These are phyloP conservation scores for Trinectes maculatus DNA, from an alignment of 2,113 vertebrate species.

Conservation along the genomic window DNA sequence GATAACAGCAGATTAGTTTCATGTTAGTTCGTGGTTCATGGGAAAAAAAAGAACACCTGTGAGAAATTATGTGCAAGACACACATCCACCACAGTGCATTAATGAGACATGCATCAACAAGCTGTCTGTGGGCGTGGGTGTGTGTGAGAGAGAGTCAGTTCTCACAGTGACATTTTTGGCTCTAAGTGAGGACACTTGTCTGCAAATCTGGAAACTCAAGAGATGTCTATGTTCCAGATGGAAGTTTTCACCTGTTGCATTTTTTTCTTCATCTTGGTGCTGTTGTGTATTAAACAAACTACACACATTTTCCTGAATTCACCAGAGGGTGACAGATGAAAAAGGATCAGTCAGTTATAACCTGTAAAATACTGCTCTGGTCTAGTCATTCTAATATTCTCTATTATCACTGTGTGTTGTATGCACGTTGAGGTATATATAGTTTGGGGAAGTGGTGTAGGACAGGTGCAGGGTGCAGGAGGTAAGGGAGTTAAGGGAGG, in stretches of 20 bases:
- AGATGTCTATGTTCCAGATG: no score
- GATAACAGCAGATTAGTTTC: slow-evolving; percentile 44
- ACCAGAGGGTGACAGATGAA: neutral
- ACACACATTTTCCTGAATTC: neutral
- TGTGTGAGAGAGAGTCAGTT: slow-evolving; percentile 36
- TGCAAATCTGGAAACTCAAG: no score
- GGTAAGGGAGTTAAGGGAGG: neutral
- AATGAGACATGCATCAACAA: slow-evolving; percentile 59
- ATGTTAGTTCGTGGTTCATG: slow-evolving; percentile 35
- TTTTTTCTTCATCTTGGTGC: neutral
- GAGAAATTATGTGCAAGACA: slow-evolving; percentile 37
- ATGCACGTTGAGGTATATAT: neutral
- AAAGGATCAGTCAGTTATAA: no score
- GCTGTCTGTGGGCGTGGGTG: slow-evolving; percentile 59
- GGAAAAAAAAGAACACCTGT: slow-evolving; percentile 11
- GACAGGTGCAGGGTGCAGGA: neutral
- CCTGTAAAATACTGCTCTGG: neutral
- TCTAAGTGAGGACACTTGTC: neutral
- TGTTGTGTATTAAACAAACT: neutral
- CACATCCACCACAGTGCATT: slow-evolving; percentile 21
- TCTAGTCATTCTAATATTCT: neutral
- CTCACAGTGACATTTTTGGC: slow-evolving; percentile 17
- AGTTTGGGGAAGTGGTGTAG: neutral
- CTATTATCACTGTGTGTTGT: neutral
- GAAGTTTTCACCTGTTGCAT: neutral